Base-by-base conservation (phyloP, 2,797 vertebrate species). In the Chaunax sp. region DNA sequence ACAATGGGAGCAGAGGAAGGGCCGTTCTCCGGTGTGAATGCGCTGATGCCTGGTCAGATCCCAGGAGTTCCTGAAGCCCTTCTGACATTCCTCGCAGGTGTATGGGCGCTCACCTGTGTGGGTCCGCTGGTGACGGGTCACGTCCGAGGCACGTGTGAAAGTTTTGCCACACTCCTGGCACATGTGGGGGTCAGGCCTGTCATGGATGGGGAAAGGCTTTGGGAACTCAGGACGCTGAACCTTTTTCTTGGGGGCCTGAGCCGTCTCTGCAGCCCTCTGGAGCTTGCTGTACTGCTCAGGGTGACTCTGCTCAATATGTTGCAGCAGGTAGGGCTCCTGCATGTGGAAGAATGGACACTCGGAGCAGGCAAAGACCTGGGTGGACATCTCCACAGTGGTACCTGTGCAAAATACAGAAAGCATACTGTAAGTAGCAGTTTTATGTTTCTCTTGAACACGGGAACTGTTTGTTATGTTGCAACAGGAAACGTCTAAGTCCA, bases 261-360 rank as follows among this genome's bases (percentile, higher is more conserved):
- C 12, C 0, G 54, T 46, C 18, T 81, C 75, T 1, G 62, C 23
- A 5, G 69, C 30, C 55, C 19, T 61, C 46, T 88, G 83, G 13
- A 87, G 76, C 50, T 69, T 79, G 67, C 14, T 43, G 71, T 80
- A 74, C 58, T 83, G 75, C 40, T 89, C 83, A 1, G 81, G 83
- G 74, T 90, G 90, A 60, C 75, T 84, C 53, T 59, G 81, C 26
- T 89, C 80, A 1, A 90, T 45, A 73, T 90, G 89, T 84, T 87
- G 85, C 73, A 81, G 80, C 63, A 89, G 74, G 74, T 63, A 85
- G 8, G 87, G 87, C 77, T 90, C 87, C 65, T 91, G 81, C 80
- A 90, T 77, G 83, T 91, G 90, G 64, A 87, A 90, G 77, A 89
- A 91, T 0, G 85, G 84, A 75, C 90, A 90, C 60, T 85, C 58